Percentiles rank a stretch among this genome's conserved stretches.
Conservation (phyloP, 2,797 vertebrate genomes). For the Falco cherrug region DNA sequence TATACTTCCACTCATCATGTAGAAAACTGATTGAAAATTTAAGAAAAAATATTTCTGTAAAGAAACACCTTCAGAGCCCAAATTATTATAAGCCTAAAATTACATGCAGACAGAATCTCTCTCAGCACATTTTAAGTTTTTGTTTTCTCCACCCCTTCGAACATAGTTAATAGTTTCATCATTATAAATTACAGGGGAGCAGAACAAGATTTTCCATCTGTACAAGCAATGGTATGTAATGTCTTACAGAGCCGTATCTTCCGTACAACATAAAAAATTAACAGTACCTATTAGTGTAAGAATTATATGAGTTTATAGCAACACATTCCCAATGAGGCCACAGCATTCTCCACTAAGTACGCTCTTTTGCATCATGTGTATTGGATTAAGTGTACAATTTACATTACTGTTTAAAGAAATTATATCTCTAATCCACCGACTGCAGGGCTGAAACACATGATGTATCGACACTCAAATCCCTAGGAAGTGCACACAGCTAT, state of each 20-base stretch:
- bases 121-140: neutral
- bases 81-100: neutral
- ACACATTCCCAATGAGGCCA: neutral
- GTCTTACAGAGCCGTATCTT: neutral
- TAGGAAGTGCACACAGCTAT: neutral
- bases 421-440: slow-evolving; percentile 26
- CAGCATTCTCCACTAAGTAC: neutral
- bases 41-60: neutral
- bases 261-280: neutral
- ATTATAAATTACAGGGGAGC: neutral
- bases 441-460: slow-evolving; percentile 30
- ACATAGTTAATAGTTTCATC: neutral
- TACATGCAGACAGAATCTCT: neutral
- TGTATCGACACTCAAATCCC: neutral
- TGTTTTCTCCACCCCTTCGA: neutral
- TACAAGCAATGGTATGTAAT: neutral
- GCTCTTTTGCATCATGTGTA: neutral
- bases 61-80: neutral
- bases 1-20: neutral
- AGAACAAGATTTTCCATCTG: neutral
- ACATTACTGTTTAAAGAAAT: slow-evolving; percentile 40
- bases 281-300: neutral
- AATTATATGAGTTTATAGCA: neutral
- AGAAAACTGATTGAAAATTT: neutral
- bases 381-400: slow-evolving; percentile 52